These are phyloP conservation scores for Lanistes nyassanus DNA, from an alignment of 1,140 invertebrate species.

Conservation along the genomic window DNA sequence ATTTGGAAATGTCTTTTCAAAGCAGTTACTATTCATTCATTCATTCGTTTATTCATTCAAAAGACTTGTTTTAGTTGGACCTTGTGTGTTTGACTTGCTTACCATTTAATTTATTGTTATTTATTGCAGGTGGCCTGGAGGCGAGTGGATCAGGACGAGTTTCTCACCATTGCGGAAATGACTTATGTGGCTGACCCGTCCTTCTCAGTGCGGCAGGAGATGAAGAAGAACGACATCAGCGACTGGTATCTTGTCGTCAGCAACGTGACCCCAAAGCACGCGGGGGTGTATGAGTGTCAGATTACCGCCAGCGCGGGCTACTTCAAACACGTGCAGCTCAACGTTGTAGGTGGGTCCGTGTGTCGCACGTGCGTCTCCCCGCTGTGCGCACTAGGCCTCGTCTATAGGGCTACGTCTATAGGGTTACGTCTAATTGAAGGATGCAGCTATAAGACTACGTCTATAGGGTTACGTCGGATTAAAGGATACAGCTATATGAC, in stretches of 20 bases:
- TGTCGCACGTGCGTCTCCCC: not conserved
- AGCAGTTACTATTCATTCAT: not conserved
- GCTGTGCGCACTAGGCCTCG: too few relatives aligned
- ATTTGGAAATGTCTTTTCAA: not conserved
- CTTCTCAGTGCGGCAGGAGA: slow-evolving; percentile 17
- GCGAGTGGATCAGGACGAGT: slow-evolving; percentile 29
- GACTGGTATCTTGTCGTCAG: slow-evolving; percentile 42
- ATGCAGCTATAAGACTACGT: too few relatives aligned
- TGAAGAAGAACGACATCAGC: slow-evolving; percentile 26
- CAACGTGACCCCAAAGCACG: slow-evolving; percentile 32
- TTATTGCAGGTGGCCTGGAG: slow-evolving; percentile 35
- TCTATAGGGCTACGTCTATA: too few relatives aligned
- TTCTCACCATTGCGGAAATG: slow-evolving; percentile 32
- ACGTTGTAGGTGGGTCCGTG: slow-evolving; percentile 40
- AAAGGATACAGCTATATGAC: too few relatives aligned
- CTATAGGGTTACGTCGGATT: too few relatives aligned
- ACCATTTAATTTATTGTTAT: not conserved
- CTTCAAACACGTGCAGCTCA: slow-evolving; percentile 32
- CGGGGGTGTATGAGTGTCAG: slow-evolving; percentile 40
- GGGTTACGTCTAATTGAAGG: too few relatives aligned
- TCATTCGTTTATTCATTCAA: not conserved
- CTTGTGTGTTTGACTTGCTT: not conserved
- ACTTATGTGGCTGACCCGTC: slow-evolving; percentile 31
- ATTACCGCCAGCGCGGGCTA: slow-evolving; percentile 28
- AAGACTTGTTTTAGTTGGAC: not conserved